Conservation (phyloP, 2,797 vertebrate genomes). For the Sarcophilus harrisii region DNA sequence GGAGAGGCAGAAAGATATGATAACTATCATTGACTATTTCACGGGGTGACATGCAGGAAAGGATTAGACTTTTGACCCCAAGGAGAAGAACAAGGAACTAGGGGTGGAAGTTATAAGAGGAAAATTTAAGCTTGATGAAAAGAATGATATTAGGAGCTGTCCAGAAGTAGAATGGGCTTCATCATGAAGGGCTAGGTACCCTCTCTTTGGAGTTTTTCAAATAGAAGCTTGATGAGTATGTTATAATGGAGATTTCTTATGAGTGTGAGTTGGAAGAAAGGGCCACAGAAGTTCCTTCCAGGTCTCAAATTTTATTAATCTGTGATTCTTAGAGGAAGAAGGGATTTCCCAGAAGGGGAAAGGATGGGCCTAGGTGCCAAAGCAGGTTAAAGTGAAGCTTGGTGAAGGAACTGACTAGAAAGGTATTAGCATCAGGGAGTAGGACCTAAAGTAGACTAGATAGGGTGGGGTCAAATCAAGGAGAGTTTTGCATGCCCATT, state of each 20-base stretch:
- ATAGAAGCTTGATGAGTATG: neutral
- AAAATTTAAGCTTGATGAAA: neutral
- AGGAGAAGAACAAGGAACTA: neutral
- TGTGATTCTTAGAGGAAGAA: neutral
- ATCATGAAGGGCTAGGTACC: neutral
- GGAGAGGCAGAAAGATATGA: neutral
- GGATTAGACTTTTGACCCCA: neutral
- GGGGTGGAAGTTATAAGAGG: neutral
- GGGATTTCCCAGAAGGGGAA: neutral
- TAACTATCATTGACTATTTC: neutral
- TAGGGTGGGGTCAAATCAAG: neutral
- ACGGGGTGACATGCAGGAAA: neutral
- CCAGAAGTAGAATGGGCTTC: neutral
- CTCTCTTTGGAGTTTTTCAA: neutral
- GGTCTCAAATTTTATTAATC: neutral
- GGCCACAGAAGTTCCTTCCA: neutral
- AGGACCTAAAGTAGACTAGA: neutral
- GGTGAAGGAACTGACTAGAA: neutral
- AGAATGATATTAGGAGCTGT: neutral
- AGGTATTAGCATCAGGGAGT: neutral
- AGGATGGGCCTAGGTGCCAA: neutral
- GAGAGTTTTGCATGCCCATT: neutral
- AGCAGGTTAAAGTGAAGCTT: neutral
- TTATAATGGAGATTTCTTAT: neutral
- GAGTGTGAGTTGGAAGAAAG: neutral